Base-by-base conservation (phyloP, 2,888 invertebrate genomes). In the Drosophila macrospina region DNA sequence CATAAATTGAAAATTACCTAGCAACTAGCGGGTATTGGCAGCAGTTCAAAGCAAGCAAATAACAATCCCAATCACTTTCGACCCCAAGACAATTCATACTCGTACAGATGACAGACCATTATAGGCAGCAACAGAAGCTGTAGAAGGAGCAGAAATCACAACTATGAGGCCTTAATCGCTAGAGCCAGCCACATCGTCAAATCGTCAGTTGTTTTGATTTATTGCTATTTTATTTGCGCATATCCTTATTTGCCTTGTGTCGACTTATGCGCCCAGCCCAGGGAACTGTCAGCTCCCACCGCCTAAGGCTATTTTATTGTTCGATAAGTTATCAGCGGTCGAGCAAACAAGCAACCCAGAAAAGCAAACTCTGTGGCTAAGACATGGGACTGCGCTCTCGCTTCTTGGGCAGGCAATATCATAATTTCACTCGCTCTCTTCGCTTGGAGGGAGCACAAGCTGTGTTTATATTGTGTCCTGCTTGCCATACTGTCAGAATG, bases 201-300 rank as follows among this genome's bases (percentile, higher is more conserved):
- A 87, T 87, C 78, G 87, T 85, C 85, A 88, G 87, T 79, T 73
- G 74, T 81, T 86, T 88, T 86, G 85, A 86, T 86, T 88, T 86
- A 86, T 88, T 86, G 85, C 85, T 70, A 62, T 87, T 87, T 86
- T 86, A 86, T 86, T 86, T 86, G 85, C 89, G 87, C 85, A 86
- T 86, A 88, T 86, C 89, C 85, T 81, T 88, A 87, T 88, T 84
- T 85, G 72, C 71, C 69, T 76, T 66, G 71, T 67, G 78, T 80
- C 77, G 80, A 71, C 81, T 80, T 80, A 78, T 67, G 56, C 26
- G 36, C 37, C 41, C 47, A 15, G 47, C 26, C 50, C 24, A 13
- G 50, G 24, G 50, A 63, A 51, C 74, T 74, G 80, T 71, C 83
- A 83, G 83, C 70, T 60, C 32, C 70, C 45, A 63, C 32, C 50